Evolutionary conservation across 1,140 invertebrate genomes (phyloP), one percentile per base, ranked within the genome.

Genomic region (Brachionus plicatilis): DNA sequence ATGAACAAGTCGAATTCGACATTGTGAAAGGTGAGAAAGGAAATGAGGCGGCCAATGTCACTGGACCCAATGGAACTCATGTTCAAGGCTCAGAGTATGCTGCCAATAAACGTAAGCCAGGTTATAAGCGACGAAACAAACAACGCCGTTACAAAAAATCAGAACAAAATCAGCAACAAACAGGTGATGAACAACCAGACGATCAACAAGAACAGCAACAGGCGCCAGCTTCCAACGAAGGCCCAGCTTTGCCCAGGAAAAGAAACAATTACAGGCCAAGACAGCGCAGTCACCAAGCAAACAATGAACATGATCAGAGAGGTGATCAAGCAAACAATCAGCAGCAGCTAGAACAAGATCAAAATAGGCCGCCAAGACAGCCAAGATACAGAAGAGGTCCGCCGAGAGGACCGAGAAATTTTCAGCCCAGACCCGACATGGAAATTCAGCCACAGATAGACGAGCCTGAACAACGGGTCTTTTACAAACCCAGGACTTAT

Each of bases 1-100:
- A 96, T 72, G 97, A 99, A 92, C 93, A 94, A 85, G 97, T 99
- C 85, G 96, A 99, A 90, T 99, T 99, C 91, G 97, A 98, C 91
- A 96, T 99, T 85, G 97, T 99, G 84, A 95, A 84, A 50, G 68
- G 37, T 85, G 85, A 11, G 6, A 70, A 88, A 88, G 96, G 97
- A 82, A 96, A 96, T 88, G 97, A 99, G 91, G 97, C 97, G 72
- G 95, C 95, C 86, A 96, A 96, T 90, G 96, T 98, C 17, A 98
- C 96, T 85, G 97, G 96, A 66, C 95, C 96, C 56, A 93, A 94
- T 72, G 96, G 96, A 76, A 93, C 94, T 87, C 92, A 95, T 33
- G 96, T 99, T 9, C 94, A 96, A 87, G 96, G 96, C 86, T 96
- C 95, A 86, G 96, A 95, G 72, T 98, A 97, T 90, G 96, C 96